These are phyloP conservation scores for Ammodytes dubius DNA, from an alignment of 2,113 vertebrate species.

Conservation along the genomic window DNA sequence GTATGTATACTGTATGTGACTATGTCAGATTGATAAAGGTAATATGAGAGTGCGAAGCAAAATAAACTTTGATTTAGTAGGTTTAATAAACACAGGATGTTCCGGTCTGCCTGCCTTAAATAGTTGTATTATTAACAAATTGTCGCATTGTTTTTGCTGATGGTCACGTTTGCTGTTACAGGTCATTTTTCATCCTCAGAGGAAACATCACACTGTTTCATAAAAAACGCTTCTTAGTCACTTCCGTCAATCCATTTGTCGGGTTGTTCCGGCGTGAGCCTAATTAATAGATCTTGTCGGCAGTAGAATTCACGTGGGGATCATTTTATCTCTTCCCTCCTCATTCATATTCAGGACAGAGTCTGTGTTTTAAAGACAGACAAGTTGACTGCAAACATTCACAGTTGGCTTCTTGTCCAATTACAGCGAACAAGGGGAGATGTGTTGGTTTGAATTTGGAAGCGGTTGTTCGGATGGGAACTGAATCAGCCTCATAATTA, in stretches of 20 bases:
- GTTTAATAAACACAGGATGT: too few species aligned
- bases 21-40: too few species aligned
- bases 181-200: too few species aligned
- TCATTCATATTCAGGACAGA: slow-evolving; percentile 47
- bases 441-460: neutral
- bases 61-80: too few species aligned
- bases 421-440: neutral
- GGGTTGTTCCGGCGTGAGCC: neutral
- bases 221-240: too few species aligned
- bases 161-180: too few species aligned
- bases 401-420: slow-evolving; percentile 9
- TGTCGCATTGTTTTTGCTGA: too few species aligned
- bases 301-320: slow-evolving; percentile 15
- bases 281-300: slow-evolving; percentile 18
- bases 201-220: too few species aligned
- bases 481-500: neutral
- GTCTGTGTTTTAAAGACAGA: neutral
- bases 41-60: too few species aligned
- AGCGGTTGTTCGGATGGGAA: neutral
- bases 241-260: neutral
- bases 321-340: neutral
- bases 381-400: slow-evolving; percentile 6
- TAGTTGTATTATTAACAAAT: too few species aligned
- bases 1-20: too few species aligned
- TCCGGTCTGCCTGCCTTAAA: too few species aligned